phyloP scores from a whole-genome alignment of 1,140 invertebrate genomes.

The Drosophila kanapiae region DNA sequence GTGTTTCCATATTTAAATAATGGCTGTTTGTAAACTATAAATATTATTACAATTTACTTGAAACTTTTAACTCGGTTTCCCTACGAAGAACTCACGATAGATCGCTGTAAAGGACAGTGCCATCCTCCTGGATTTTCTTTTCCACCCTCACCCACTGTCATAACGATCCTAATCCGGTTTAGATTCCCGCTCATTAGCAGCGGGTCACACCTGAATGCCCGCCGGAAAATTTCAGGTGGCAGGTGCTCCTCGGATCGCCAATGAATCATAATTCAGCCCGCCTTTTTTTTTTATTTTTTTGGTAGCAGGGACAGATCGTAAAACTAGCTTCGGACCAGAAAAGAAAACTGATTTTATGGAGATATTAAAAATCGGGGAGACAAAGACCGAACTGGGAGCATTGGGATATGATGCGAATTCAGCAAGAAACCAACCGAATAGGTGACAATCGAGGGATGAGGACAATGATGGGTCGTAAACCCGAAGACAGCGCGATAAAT shows the following conservation, averaged over 20 bases:
- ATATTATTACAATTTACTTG: background rate
- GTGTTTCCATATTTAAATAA: too few relatives aligned
- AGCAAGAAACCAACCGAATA: slow-evolving; percentile 39
- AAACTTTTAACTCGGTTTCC: too few relatives aligned
- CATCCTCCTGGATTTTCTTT: background rate
- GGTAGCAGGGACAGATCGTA: slow-evolving; percentile 54
- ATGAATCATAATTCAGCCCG: slow-evolving; percentile 60
- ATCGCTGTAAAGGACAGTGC: background rate
- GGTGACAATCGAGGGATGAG: slow-evolving; percentile 66
- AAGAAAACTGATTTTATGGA: slow-evolving; percentile 66
- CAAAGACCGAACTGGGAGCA: slow-evolving; percentile 13
- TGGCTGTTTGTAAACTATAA: background rate
- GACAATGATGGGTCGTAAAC: slow-evolving; percentile 66
- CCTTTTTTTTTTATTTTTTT: slow-evolving; percentile 38
- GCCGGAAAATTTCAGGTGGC: slow-evolving; percentile 30
- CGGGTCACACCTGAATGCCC: slow-evolving; percentile 37
- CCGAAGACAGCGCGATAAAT: slow-evolving; percentile 70
- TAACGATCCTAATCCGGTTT: slow-evolving; percentile 14
- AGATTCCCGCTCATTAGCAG: slow-evolving; percentile 38
- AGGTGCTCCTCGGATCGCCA: slow-evolving; percentile 56
- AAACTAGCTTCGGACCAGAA: slow-evolving; percentile 50
- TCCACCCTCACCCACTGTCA: slow-evolving; percentile 7
- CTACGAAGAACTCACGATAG: background rate
- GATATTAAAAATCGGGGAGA: slow-evolving; percentile 59
- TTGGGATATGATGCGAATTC: slow-evolving; percentile 22